These are phyloP conservation scores for Anadara kagoshimensis DNA, from an alignment of 1,140 invertebrate species.

Conservation along the genomic window DNA sequence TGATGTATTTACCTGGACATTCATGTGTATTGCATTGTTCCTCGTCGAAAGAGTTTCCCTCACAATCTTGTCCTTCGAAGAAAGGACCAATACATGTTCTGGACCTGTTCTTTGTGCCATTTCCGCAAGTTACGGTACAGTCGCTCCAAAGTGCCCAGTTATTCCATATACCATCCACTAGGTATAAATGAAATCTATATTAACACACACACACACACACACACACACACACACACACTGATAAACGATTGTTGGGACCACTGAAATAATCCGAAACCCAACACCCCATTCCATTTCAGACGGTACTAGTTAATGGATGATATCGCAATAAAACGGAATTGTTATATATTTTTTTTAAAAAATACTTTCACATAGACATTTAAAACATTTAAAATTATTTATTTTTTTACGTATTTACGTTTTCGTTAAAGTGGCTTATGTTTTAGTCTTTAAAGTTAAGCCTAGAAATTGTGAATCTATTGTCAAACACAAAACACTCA, in stretches of 20 bases:
- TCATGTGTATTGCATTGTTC: conserved; percentile 45
- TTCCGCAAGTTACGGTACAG: conserved; percentile 92
- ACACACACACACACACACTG: too few species aligned
- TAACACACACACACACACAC: too few species aligned
- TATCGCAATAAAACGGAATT: too few species aligned
- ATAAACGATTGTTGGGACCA: too few species aligned
- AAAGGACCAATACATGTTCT: conserved; percentile 47
- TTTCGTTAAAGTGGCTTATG: too few species aligned
- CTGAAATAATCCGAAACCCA: too few species aligned
- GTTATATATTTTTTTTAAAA: too few species aligned
- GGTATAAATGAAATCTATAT: neutral
- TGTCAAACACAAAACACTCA: neutral
- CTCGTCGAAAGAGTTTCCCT: conserved; percentile 40
- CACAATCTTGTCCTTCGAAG: conserved; percentile 54
- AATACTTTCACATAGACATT: too few species aligned
- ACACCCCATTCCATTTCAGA: too few species aligned
- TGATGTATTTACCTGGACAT: conserved; percentile 54
- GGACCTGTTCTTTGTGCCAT: conserved; percentile 81
- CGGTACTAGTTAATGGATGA: too few species aligned
- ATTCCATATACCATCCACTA: conserved; percentile 64
- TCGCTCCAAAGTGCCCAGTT: conserved; percentile 85
- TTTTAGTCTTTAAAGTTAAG: neutral
- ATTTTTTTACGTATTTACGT: too few species aligned
- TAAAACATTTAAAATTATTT: too few species aligned
- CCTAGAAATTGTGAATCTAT: neutral